These are phyloP conservation scores for Leptocoma aspasia DNA, from an alignment of 2,113 vertebrate genomes.

Conservation along the genomic window DNA sequence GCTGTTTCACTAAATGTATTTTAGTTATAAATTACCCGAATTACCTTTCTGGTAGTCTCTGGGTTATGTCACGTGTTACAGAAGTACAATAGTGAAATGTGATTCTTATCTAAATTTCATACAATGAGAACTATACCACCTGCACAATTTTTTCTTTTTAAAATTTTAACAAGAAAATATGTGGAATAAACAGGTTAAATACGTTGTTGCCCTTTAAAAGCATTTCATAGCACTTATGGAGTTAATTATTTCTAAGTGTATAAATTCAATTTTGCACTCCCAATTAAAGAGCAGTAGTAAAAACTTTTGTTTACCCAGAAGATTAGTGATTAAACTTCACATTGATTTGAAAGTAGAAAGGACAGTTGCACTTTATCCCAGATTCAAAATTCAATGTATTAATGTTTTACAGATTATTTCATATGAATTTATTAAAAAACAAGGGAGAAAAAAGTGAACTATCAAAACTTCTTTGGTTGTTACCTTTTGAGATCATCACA, in stretches of 20 bases:
- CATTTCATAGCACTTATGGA: not conserved
- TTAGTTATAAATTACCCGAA: not conserved
- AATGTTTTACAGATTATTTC: not conserved
- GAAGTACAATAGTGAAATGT: not conserved
- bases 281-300: not conserved
- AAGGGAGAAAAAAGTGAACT: fast-evolving
- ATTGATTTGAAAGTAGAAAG: not conserved
- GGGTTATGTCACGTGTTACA: not conserved
- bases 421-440: not conserved
- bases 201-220: not conserved
- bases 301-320: not conserved
- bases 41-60: not conserved
- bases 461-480: not conserved
- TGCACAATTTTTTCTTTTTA: not conserved
- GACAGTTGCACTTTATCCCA: not conserved
- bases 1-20: not conserved
- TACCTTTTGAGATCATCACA: fast-evolving
- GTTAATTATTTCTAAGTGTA: not conserved
- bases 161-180: not conserved
- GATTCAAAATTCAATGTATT: not conserved
- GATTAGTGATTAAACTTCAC: not conserved
- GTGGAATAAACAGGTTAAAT: not conserved
- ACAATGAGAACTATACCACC: not conserved
- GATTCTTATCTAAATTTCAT: not conserved
- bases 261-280: not conserved